Conservation (phyloP, 2,888 invertebrate genomes). For the Gonocerus acuteangulatus region DNA sequence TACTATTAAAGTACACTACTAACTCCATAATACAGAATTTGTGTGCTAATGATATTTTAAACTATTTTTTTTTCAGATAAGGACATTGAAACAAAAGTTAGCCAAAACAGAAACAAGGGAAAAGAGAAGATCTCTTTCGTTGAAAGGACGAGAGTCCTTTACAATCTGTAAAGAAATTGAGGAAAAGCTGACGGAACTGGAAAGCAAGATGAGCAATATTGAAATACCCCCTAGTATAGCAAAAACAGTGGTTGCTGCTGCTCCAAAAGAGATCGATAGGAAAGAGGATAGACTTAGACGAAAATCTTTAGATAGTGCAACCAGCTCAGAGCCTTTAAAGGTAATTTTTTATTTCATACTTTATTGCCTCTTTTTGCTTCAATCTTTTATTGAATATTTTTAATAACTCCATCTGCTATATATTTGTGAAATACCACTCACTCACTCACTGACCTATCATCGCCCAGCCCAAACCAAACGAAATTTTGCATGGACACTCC, state of each 20-base stretch:
- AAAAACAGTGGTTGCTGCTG: slow-evolving; percentile 41
- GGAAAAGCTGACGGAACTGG: slow-evolving; percentile 71
- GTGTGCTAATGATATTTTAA: too few relatives aligned
- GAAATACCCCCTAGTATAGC: slow-evolving; percentile 44
- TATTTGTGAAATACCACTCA: too few relatives aligned
- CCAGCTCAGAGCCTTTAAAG: slow-evolving; percentile 71
- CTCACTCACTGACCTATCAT: too few relatives aligned
- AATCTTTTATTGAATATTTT: background rate
- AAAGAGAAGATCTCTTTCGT: slow-evolving; percentile 69
- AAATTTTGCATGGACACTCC: too few relatives aligned
- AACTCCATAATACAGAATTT: too few relatives aligned
- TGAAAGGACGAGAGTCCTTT: slow-evolving; percentile 75
- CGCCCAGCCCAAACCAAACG: too few relatives aligned
- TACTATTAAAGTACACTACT: too few relatives aligned
- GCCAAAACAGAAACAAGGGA: slow-evolving; percentile 68
- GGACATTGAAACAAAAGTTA: slow-evolving; percentile 69
- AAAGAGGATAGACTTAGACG: slow-evolving; percentile 55
- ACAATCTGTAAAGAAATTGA: slow-evolving; percentile 76
- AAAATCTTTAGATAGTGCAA: slow-evolving; percentile 70
- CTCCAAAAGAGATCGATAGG: slow-evolving; percentile 31
- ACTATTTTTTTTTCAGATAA: slow-evolving; percentile 40
- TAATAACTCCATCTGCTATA: background rate
- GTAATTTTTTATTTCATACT: slow-evolving; percentile 55
- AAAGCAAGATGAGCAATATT: slow-evolving; percentile 57
- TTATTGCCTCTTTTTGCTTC: background rate